These are phyloP conservation scores for Autographa pulchrina DNA, from an alignment of 2,888 invertebrate species.

Conservation along the genomic window DNA sequence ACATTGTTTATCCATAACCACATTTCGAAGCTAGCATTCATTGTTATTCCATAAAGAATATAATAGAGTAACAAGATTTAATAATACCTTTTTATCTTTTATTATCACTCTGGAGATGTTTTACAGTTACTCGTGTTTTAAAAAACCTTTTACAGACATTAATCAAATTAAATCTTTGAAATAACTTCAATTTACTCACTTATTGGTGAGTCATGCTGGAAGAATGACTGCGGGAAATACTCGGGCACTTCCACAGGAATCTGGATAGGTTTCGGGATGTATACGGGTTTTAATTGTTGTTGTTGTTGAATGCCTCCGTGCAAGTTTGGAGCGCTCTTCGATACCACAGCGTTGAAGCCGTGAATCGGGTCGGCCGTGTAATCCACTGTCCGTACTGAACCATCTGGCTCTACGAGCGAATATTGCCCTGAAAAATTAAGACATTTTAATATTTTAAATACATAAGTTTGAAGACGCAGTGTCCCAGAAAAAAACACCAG, in stretches of 20 bases:
- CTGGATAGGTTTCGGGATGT: constrained; percentile 72
- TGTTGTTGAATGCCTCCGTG: constrained; percentile 74
- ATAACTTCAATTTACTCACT: constrained; percentile 30
- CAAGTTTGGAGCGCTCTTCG: constrained; percentile 86
- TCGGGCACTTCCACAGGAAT: constrained; percentile 80
- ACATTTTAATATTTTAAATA: background rate
- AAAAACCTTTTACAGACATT: background rate
- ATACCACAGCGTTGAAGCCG: constrained; percentile 89
- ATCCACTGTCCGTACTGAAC: constrained; percentile 87
- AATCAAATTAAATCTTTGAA: background rate
- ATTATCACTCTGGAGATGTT: background rate
- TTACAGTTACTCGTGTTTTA: background rate
- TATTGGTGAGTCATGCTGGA: constrained; percentile 61
- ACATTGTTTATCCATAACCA: too few relatives aligned
- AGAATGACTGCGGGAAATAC: constrained; percentile 62
- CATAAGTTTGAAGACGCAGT: background rate
- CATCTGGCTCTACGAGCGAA: constrained; percentile 87
- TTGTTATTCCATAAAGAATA: too few relatives aligned
- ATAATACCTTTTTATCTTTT: too few relatives aligned
- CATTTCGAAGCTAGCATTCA: too few relatives aligned
- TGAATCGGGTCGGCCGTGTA: constrained; percentile 90
- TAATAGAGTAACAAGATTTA: too few relatives aligned
- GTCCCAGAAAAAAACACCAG: background rate
- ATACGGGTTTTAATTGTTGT: constrained; percentile 59
- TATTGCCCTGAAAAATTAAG: constrained; percentile 82